Evolutionary conservation across 1,140 invertebrate genomes (phyloP), one percentile per base, ranked within the genome.

Genomic region (Penaeus vannamei): DNA sequence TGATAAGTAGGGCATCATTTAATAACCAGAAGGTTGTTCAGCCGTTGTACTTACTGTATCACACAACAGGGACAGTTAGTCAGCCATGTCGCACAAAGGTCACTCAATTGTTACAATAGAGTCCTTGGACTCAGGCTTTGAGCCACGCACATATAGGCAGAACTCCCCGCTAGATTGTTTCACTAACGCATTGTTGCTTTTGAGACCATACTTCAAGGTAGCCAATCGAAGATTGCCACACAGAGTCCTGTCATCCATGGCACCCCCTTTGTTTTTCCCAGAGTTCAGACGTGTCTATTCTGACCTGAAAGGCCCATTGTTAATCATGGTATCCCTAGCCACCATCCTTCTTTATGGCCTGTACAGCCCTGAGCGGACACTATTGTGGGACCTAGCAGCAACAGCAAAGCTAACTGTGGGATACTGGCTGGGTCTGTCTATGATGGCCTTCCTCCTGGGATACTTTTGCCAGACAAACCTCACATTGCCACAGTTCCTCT

Each of bases 321-420:
- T 79, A 22, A 46, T 89, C 14, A 60, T 89, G 53, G n/a, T 46
- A 1, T 72, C 60, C 20, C 61, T 89, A 19, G 69, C 87, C 14
- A 12, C 72, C 26, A 89, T 89, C 42, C 82, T 89, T 60, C 32
- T 89, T 1, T 89, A 85, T 64, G 87, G 87, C 60, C 53, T 89
- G 23, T 69, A 84, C 61, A 85, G 69, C 46, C 87, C 87, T 64
- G 23, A 26, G 4, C 64, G 80, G 20, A 79, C 87, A 62, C 87
- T 89, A 23, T n/a, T 29, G 17, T 72, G 59, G 72, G 87, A 84
- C 26, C n/a, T 89, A 19, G 20, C 84, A 19, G 26, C 76, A 23
- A 79, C 87, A 22, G 32, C 82, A 14, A 89, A 80, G 23, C 69
- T 89, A 0, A 89, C 64, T 77, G 19, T 88, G 36, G 87, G 87